Conservation (phyloP, 2,797 vertebrate species). For the Propithecus perrieri region DNA sequence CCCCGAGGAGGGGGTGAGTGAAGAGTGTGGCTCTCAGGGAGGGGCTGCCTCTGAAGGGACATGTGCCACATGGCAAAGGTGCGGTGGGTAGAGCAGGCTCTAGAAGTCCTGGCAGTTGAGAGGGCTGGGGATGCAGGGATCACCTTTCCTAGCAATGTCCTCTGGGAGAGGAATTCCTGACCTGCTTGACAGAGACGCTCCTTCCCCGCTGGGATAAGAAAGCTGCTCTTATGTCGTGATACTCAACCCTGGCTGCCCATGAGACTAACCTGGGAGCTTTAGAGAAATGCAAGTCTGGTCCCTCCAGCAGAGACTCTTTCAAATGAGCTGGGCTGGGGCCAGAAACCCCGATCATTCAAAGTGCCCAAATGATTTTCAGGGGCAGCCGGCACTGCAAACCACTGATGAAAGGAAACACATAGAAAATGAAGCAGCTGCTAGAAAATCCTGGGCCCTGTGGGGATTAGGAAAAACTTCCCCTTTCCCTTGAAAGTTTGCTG, state of each 20-base stretch:
- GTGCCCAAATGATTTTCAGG: not conserved
- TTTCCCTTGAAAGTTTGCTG: no score
- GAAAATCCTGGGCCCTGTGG: not conserved
- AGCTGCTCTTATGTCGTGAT: rapidly evolving
- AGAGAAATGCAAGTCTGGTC: not conserved
- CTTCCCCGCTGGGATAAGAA: not conserved
- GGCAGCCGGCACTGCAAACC: not conserved
- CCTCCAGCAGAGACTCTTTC: not conserved
- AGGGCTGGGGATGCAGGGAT: not conserved
- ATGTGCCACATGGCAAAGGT: not conserved
- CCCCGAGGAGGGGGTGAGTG: not conserved
- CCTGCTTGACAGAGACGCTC: not conserved
- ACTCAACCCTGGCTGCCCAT: not conserved
- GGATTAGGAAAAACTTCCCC: no score
- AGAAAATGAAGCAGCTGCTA: not conserved
- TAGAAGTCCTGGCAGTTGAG: not conserved
- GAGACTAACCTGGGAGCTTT: not conserved
- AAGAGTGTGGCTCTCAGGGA: not conserved
- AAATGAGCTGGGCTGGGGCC: not conserved
- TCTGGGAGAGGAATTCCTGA: not conserved
- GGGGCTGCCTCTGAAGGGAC: no score
- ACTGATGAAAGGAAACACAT: not conserved
- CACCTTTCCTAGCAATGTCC: not conserved
- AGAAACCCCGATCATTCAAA: not conserved
- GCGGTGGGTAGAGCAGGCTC: not conserved